Percentiles rank a stretch among this genome's conserved stretches.
phyloP scores from a whole-genome alignment of 2,113 vertebrate genomes.

The Varanus komodoensis region DNA sequence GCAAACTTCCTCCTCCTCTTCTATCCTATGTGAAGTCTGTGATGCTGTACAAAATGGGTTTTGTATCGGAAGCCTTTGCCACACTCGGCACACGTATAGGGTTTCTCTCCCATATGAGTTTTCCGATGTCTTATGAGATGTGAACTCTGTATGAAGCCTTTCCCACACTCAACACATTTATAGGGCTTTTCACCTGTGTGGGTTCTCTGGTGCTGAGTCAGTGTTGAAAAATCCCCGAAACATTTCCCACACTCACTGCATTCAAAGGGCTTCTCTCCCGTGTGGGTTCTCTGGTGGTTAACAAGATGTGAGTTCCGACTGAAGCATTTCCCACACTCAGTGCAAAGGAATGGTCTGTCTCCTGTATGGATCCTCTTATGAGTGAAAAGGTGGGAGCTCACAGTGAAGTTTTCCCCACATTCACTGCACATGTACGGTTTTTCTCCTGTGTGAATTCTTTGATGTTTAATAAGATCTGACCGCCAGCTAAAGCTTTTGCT shows the following conservation, averaged over 20 bases:
- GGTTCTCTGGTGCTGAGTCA: constrained; percentile 66
- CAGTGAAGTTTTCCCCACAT: constrained; percentile 62
- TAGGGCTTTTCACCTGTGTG: constrained; percentile 70
- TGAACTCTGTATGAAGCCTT: constrained; percentile 67
- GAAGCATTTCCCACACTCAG: constrained; percentile 66
- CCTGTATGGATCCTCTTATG: constrained; percentile 66
- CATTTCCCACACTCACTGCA: constrained; percentile 64
- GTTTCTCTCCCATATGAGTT: constrained; percentile 66
- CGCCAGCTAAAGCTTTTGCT: constrained; percentile 66
- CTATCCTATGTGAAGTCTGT: constrained; percentile 63
- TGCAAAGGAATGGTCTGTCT: constrained; percentile 64
- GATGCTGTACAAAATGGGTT: constrained; percentile 51
- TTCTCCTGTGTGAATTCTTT: constrained; percentile 64
- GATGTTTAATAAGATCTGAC: constrained; percentile 70
- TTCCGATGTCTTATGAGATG: constrained; percentile 60
- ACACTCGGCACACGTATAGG: constrained; percentile 51
- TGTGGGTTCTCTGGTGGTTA: constrained; percentile 67
- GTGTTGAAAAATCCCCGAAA: constrained; percentile 62
- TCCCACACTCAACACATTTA: constrained; percentile 57
- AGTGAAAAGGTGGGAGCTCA: constrained; percentile 67
- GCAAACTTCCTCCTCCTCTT: background rate
- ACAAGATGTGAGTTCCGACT: constrained; percentile 65
- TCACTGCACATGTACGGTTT: constrained; percentile 69
- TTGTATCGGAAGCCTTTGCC: constrained; percentile 69
- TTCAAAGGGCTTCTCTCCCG: constrained; percentile 63